Evolutionary conservation across 2,888 invertebrate genomes (phyloP).

Genomic region (Eristalis pertinax): DNA sequence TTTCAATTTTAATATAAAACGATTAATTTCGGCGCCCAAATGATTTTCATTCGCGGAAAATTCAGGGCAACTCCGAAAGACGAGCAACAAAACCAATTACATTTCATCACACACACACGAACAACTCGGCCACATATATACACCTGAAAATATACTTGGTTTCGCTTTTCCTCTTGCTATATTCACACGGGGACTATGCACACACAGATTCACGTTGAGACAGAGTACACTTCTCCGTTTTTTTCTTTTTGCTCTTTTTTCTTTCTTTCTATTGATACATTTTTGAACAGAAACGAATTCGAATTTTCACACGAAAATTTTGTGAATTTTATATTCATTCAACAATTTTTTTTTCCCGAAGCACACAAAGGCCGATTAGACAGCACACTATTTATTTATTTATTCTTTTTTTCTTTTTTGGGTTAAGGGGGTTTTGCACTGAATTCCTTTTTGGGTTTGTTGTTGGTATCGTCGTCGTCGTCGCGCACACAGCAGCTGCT

Average conservation of each 20-base stretch:
- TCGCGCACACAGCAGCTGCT: constrained; percentile 59
- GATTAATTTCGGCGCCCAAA: constrained; percentile 69
- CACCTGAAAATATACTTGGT: constrained; percentile 65
- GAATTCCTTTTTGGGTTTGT: constrained; percentile 55
- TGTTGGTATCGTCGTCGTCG: constrained; percentile 38
- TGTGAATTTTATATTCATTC: not conserved
- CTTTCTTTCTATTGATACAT: constrained; percentile 27
- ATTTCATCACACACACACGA: constrained; percentile 67
- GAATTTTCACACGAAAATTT: constrained; percentile 23
- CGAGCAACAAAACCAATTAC: constrained; percentile 68
- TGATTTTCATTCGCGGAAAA: constrained; percentile 69
- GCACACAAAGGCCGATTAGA: not conserved
- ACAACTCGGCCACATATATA: constrained; percentile 52
- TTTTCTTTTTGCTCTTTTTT: constrained; percentile 15
- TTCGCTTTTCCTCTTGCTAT: constrained; percentile 49
- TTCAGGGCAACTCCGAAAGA: constrained; percentile 69
- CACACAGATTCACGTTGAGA: constrained; percentile 38
- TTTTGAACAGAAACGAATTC: constrained; percentile 41
- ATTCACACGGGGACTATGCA: constrained; percentile 19
- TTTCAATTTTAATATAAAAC: constrained; percentile 71
- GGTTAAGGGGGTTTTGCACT: constrained; percentile 12
- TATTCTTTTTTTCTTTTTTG: not conserved
- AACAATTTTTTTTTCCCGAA: not conserved
- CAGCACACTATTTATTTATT: not conserved
- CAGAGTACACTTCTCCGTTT: constrained; percentile 54